phyloP scores from a whole-genome alignment of 2,888 invertebrate genomes.

The Matsumyia berberina region DNA sequence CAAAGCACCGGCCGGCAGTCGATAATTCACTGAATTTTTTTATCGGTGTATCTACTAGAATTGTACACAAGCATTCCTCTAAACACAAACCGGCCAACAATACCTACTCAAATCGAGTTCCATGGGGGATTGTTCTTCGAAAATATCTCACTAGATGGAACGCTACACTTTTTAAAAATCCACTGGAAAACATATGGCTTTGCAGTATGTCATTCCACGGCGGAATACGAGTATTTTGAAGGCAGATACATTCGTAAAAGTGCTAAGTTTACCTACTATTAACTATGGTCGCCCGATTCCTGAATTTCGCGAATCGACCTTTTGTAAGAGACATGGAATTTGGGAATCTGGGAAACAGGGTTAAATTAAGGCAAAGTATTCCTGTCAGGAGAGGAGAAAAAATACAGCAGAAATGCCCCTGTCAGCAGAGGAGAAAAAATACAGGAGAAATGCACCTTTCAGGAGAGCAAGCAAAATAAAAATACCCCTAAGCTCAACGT shows the following conservation, averaged over 20 bases:
- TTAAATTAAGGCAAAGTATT: too few relatives aligned
- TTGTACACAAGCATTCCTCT: neutral
- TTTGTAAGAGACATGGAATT: neutral
- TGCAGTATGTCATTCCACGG: neutral
- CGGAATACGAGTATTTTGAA: neutral
- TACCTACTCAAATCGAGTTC: neutral
- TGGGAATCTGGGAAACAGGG: too few relatives aligned
- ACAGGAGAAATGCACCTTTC: too few relatives aligned
- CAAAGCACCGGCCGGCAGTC: neutral
- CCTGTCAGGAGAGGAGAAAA: neutral
- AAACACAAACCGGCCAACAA: neutral
- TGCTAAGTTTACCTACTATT: neutral
- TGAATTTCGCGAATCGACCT: neutral
- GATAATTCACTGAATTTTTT: neutral
- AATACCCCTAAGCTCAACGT: too few relatives aligned
- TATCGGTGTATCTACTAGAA: neutral
- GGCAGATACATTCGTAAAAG: neutral
- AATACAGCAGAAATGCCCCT: neutral
- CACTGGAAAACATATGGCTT: neutral
- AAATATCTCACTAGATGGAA: neutral
- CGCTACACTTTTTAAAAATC: neutral
- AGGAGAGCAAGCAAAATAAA: neutral
- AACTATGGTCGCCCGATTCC: neutral
- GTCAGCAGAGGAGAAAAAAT: neutral
- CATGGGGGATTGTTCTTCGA: neutral